phyloP scores from a whole-genome alignment of 2,113 vertebrate genomes.

The Rallus limicola region DNA sequence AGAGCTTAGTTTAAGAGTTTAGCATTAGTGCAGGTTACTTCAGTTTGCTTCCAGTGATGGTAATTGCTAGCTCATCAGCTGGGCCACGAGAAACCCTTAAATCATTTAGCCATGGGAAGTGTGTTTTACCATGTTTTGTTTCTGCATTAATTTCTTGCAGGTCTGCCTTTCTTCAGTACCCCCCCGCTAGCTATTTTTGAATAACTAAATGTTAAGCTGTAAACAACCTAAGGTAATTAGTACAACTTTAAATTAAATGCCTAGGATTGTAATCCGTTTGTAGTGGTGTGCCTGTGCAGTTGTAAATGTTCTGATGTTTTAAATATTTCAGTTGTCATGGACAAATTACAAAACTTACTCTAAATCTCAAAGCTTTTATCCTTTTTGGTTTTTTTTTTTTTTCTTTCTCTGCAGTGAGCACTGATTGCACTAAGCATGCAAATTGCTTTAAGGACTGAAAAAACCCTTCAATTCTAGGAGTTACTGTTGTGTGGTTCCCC shows the following conservation, averaged over 20 bases:
- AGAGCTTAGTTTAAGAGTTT: background rate
- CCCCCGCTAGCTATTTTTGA: background rate
- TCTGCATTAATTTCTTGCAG: background rate
- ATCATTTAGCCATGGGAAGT: background rate
- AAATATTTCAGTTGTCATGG: background rate
- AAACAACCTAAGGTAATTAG: background rate
- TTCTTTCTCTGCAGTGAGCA: background rate
- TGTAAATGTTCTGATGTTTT: background rate
- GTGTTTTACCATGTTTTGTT: background rate
- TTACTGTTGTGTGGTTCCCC: background rate
- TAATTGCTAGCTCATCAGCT: background rate
- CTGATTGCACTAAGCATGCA: background rate
- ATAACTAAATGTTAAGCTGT: background rate
- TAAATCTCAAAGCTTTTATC: background rate
- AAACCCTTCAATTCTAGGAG: accelerated
- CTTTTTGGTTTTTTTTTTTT: background rate
- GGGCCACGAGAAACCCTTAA: background rate
- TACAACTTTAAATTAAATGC: background rate
- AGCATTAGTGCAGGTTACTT: background rate
- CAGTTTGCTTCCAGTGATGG: background rate
- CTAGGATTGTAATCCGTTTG: background rate
- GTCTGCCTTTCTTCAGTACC: background rate
- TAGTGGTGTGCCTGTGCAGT: background rate
- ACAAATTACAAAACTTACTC: background rate
- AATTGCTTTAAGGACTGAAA: background rate